Conservation (phyloP, 2,888 invertebrate genomes). For the Eupithecia insigniata region DNA sequence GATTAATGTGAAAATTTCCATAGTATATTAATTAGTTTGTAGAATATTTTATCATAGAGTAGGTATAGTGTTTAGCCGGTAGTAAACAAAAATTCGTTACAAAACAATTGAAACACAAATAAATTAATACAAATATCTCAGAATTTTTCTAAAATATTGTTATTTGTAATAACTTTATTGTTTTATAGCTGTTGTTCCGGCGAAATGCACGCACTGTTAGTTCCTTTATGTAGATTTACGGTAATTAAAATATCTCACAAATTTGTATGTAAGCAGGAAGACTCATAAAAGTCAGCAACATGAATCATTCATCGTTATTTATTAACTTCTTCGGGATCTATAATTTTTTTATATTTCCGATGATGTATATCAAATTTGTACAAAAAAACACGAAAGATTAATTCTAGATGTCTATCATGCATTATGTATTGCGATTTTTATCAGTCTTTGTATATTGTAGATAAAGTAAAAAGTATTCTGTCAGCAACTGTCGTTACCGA, state of each 20-base stretch:
- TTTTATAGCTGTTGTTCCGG: constrained; percentile 59
- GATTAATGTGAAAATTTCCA: constrained; percentile 73
- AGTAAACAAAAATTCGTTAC: constrained; percentile 29
- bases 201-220: constrained; percentile 75
- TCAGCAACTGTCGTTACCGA: not conserved
- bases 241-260: constrained; percentile 36
- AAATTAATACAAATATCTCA: not conserved
- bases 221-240: constrained; percentile 73
- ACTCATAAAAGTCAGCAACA: constrained; percentile 19
- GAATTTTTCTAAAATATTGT: not conserved
- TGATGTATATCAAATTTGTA: not conserved
- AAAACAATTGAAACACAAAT: constrained; percentile 18
- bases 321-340: constrained; percentile 7
- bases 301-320: constrained; percentile 8
- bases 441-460: not conserved
- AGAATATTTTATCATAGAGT: constrained; percentile 45
- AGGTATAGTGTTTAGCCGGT: constrained; percentile 49
- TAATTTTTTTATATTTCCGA: not conserved
- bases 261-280: constrained; percentile 32
- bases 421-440: not conserved
- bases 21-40: constrained; percentile 61
- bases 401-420: not conserved
- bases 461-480: constrained; percentile 6
- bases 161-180: constrained; percentile 59
- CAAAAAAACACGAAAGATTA: not conserved